A percentile compares a stretch with the other conserved stretches of the same genome.
These are phyloP conservation scores for Tokudaia tokunoshimensis DNA, from an alignment of 2,797 vertebrate species.

Conservation along the genomic window DNA sequence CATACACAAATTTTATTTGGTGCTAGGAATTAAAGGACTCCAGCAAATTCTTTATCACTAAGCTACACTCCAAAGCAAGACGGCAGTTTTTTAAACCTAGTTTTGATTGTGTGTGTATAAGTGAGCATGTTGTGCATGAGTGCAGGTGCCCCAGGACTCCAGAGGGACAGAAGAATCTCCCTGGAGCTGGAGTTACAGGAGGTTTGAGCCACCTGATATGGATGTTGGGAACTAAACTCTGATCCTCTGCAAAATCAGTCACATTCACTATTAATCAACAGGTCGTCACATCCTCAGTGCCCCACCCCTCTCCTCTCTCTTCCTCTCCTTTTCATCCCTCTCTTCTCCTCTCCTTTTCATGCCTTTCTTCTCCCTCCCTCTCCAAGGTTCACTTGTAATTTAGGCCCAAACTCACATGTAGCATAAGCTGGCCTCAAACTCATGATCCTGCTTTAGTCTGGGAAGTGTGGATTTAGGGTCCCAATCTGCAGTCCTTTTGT, in stretches of 20 bases:
- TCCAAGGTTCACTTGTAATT: neutral
- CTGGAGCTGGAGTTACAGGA: neutral
- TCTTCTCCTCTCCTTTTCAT: neutral
- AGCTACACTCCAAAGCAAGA: neutral
- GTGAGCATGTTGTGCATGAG: neutral
- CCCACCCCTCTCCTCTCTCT: neutral
- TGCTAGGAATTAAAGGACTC: neutral
- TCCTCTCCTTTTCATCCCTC: too few relatives aligned
- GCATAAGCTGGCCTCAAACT: neutral
- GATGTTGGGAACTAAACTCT: too few relatives aligned
- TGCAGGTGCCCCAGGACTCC: neutral
- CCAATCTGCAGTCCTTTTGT: neutral
- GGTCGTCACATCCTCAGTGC: neutral
- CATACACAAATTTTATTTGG: neutral
- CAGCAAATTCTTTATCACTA: neutral
- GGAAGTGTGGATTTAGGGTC: neutral
- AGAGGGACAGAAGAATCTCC: neutral
- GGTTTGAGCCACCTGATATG: neutral
- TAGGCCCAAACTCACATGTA: neutral
- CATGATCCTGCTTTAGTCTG: neutral
- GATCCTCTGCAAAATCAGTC: neutral
- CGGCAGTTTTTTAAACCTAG: neutral
- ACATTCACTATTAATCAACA: neutral
- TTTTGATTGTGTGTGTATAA: neutral
- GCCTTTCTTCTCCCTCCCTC: neutral